A percentile compares a stretch with the other conserved stretches of the same genome.
Evolutionary conservation across 2,797 vertebrate species (phyloP).

Genomic region (Phataginus tetradactyla): DNA sequence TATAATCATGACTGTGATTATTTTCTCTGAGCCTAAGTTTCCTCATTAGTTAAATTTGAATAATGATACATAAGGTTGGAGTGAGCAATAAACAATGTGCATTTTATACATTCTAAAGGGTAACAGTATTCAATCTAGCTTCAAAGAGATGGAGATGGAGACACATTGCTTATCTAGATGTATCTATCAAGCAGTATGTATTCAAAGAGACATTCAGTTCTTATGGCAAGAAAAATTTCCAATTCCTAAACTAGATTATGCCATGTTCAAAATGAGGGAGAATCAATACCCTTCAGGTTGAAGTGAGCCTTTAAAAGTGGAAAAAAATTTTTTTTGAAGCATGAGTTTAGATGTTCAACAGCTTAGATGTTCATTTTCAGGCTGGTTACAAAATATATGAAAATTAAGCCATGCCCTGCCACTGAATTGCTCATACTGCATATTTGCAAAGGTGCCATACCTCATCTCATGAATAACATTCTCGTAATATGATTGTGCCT

Average conservation of each 20-base stretch:
- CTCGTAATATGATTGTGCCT: background rate
- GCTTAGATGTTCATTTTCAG: background rate
- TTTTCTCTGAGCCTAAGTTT: background rate
- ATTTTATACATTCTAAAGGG: background rate
- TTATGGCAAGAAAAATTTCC: background rate
- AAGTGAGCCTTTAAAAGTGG: background rate
- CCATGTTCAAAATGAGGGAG: background rate
- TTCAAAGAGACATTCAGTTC: background rate
- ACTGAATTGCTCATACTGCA: background rate
- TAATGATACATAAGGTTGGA: slow-evolving; percentile 17
- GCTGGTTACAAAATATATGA: background rate
- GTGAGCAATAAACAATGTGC: background rate
- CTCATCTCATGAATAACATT: background rate
- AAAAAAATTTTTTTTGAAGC: background rate
- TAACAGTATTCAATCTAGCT: background rate
- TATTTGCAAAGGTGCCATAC: background rate
- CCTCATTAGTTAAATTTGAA: slow-evolving; percentile 46
- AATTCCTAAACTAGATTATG: background rate
- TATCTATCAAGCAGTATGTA: background rate
- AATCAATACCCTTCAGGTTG: background rate
- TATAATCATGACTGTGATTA: slow-evolving; percentile 19
- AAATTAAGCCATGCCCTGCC: background rate
- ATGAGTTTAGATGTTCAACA: background rate
- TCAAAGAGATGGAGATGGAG: background rate
- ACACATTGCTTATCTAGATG: background rate